A percentile compares a stretch with the other conserved stretches of the same genome.
These are phyloP conservation scores for Botia kubotai DNA, from an alignment of 2,797 vertebrate genomes.

Conservation along the genomic window DNA sequence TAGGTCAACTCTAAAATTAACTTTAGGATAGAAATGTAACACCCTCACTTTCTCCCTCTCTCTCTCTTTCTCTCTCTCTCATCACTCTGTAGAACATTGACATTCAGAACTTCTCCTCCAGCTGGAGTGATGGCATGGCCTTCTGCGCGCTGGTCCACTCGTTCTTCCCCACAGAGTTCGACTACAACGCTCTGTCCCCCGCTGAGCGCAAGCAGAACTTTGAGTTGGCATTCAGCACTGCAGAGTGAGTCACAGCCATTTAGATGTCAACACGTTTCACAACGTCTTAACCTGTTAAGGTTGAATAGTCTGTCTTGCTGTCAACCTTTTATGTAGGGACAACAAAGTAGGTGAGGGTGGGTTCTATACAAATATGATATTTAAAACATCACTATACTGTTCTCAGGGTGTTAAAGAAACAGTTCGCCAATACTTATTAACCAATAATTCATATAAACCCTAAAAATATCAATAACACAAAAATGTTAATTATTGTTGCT, in stretches of 20 bases:
- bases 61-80: background rate
- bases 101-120: conserved; percentile 97
- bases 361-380: background rate
- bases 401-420: no score
- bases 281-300: no score
- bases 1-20: no score
- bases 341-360: background rate
- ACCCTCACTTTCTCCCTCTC: no score
- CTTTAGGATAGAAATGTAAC: no score
- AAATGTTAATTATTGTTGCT: no score
- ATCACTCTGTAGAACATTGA: conserved; percentile 84
- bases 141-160: conserved; percentile 96
- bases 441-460: no score
- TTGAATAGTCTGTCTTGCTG: background rate
- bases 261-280: background rate
- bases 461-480: no score
- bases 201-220: conserved; percentile 90
- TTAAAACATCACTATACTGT: background rate
- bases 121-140: conserved; percentile 96
- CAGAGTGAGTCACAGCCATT: conserved; percentile 87
- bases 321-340: background rate
- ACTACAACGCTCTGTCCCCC: conserved; percentile 86
- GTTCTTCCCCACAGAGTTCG: conserved; percentile 94
- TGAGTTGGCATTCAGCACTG: conserved; percentile 90
- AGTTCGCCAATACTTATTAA: no score